Evolutionary conservation across 2,797 vertebrate genomes (phyloP), one percentile per base, ranked within the genome.

Genomic region (Arnoldichthys spilopterus): DNA sequence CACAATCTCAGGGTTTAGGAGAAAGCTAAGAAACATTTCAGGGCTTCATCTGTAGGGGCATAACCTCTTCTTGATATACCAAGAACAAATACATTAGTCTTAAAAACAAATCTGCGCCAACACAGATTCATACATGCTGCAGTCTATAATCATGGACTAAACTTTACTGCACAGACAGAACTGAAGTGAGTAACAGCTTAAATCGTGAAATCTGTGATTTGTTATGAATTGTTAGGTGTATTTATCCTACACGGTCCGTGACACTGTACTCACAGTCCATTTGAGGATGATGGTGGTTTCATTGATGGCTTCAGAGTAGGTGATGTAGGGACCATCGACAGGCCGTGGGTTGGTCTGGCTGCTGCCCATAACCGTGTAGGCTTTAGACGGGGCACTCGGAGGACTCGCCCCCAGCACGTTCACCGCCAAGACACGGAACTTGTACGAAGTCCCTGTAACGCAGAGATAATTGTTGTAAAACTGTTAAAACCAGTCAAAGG

Each of bases 281-380:
- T 99, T 99, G 49, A 99, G 94, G 88, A 99, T 98, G 89, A 99
- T 93, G 86, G 96, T 97, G 67, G 97, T 98, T 89, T 99, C 97
- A 0, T 98, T 99, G 90, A 99, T 93, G 59, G 98, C 97, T 3
- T 99, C 98, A 0, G 97, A 98, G 90, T 98, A 99, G 83, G 98
- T 99, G 91, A 99, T 99, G 88, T 99, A 99, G 0, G 98, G 98
- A 43, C 97, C 97, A 0, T 97, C 94, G 6, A 99, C 94, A 0
- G 98, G 98, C 49, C 97, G 95, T 70, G 97, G 96, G 4, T 92
- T 93, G 2, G 96, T 93, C 85, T 91, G 94, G 59, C 92, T 94
- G 3, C 94, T 94, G 1, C 97, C 96, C 0, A 95, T 96, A 68
- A 99, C 97, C 2, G 97, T 82, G 2, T 99, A 98, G 0, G 97